Evolutionary conservation across 2,888 invertebrate genomes (phyloP), one percentile per base, ranked within the genome.

Genomic region (Limnephilus rhombicus): DNA sequence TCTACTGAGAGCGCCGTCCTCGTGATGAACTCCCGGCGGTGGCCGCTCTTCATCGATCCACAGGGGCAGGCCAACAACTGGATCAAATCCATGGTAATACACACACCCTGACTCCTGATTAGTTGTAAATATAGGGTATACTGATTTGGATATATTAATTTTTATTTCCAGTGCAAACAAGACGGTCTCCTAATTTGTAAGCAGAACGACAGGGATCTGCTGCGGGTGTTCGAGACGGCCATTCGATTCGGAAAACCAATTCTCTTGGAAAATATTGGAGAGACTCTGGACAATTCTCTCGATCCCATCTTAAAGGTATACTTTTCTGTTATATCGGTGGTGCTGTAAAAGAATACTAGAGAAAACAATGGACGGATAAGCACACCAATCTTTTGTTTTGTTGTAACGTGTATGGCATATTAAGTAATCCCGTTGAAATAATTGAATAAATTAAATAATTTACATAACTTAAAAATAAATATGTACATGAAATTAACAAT

Each of bases 1-100:
- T 98, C 98, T 2, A 97, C 97, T 80, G 98, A 98, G 94, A 98
- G 98, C 95, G 98, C 97, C 90, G 97, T 98, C 90, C 98, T 98
- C 94, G 97, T 98, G 95, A 97, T 98, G 94, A 98, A 97, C 94
- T 97, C 98, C 0, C 97, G 97, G 95, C 96, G 97, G 92, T 98
- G 97, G 98, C 98, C 98, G 5, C 95, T 98, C 93, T 97, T 98
- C 94, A 97, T 98, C 91, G 98, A 98, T 95, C 98, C 98, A 1
- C 98, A 98, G 95, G 97, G 97, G 80, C 98, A 98, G 95, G 98
- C 98, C 2, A 98, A 98, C 95, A 97, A 97, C 94, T 98, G 98
- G 98, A 97, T 98, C 37, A 98, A 98, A 95, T 97, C 97, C 93
- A 97, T 98, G 97, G 98, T 99, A 95, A 11, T 53, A n/a, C 24